Evolutionary conservation across 2,888 invertebrate genomes (phyloP).

Genomic region (Pachydiplax longipennis): DNA sequence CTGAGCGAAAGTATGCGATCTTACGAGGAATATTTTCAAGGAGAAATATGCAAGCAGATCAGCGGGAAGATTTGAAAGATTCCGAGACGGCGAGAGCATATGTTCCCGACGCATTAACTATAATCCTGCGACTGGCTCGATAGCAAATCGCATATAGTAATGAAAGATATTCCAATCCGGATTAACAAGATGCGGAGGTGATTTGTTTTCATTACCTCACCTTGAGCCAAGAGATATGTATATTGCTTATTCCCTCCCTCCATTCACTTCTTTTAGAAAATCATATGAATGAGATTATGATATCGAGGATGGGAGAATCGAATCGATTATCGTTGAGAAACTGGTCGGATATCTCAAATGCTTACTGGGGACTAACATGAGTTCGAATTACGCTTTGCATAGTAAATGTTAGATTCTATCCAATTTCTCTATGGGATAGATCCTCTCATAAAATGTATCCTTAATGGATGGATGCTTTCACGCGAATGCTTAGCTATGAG

Average conservation of each 20-base stretch:
- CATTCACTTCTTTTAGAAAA: no score
- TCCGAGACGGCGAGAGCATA: neutral
- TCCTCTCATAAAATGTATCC: neutral
- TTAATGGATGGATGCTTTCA: neutral
- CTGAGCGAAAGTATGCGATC: neutral
- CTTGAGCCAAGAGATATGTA: no score
- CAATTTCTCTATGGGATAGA: no score
- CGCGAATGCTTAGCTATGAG: neutral
- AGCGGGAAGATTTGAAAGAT: neutral
- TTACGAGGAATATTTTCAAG: neutral
- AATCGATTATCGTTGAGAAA: no score
- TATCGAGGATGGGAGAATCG: no score
- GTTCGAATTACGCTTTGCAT: no score
- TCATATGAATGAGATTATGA: no score
- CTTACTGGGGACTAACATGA: no score
- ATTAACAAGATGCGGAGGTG: neutral
- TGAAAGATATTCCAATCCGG: neutral
- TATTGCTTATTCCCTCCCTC: no score
- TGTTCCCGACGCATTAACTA: neutral
- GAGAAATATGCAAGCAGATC: neutral
- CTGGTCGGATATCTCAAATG: no score
- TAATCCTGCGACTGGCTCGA: neutral
- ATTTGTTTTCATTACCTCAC: neutral
- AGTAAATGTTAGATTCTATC: no score
- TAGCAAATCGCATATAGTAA: neutral